phyloP scores from a whole-genome alignment of 2,888 invertebrate species.

The Melikaiella ostensackeni region DNA sequence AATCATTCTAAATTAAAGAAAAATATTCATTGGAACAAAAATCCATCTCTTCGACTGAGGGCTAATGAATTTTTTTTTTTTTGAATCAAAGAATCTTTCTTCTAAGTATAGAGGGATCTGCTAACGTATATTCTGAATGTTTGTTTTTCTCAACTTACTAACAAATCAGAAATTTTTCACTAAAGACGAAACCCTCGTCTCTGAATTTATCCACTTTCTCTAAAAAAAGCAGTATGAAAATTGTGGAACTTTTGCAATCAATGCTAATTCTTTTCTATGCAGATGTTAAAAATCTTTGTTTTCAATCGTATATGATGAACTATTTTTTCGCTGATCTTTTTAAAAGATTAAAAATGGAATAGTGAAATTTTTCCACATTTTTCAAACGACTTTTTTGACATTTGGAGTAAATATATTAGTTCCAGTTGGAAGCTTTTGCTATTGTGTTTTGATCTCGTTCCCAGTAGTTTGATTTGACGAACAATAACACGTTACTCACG shows the following conservation, averaged over 20 bases:
- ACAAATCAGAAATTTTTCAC: background rate
- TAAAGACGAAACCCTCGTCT: background rate
- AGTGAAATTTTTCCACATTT: background rate
- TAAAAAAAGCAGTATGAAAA: background rate
- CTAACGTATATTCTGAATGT: too few species aligned
- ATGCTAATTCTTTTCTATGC: too few species aligned
- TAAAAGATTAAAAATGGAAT: background rate
- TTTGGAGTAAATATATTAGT: slow-evolving; percentile 7
- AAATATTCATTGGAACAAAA: too few species aligned
- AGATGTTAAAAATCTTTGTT: too few species aligned
- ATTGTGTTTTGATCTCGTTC: slow-evolving; percentile 14
- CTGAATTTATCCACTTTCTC: background rate
- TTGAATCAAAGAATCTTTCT: too few species aligned
- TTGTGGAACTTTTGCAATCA: background rate
- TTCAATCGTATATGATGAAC: too few species aligned
- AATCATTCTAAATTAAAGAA: too few species aligned
- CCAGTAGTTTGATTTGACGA: slow-evolving; percentile 28
- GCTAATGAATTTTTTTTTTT: too few species aligned
- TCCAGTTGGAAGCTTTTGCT: slow-evolving; percentile 23
- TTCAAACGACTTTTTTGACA: background rate
- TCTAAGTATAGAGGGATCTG: too few species aligned
- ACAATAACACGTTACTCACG: background rate
- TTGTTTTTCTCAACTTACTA: background rate
- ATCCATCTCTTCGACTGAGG: too few species aligned
- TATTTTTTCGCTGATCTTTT: too few species aligned